Base-by-base conservation (phyloP, 2,797 vertebrate genomes). In the Arremon aurantiirostris region DNA sequence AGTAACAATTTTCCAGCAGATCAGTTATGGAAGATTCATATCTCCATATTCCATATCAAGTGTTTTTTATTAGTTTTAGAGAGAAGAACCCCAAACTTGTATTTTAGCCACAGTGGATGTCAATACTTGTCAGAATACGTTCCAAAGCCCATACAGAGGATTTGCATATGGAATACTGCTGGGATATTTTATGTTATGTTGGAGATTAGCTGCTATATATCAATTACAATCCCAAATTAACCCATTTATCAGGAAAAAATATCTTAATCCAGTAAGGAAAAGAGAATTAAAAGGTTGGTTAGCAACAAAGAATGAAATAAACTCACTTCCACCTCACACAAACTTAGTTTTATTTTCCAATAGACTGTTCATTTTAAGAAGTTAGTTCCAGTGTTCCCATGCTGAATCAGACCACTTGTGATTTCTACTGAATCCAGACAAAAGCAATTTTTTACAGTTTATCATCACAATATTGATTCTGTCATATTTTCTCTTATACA, bases 391-490 rank as follows among this genome's bases (percentile, higher is more conserved):
- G 28, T 35, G 53, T 53, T 95, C 72, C 42, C 56, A 37, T 61
- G 72, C 44, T 94, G 63, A 89, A 88, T 76, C 55, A 85, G 42
- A 69, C 75, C 69, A 77, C 82, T 84, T 90, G n/a, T 86, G 85
- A 63, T 92, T 96, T 96, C 76, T 77, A 42, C 70, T 63, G 49
- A 91, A 90, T 65, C 46, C 46, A 93, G 85, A 86, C 82, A 86
- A 94, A 96, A 94, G 85, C 72, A 96, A 86, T 96, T 95, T 96
- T 94, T 96, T 89, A 80, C 56, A 83, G 81, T 93, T 95, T 95
- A 96, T 94, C 95, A 96, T 94, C 95, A 88, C 79, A 92, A 89
- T 96, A 97, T 96, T 95, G 96, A 97, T 97, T 96, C 89, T 49
- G 5, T 96, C 92, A 71, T 77, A 70, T 87, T 94, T 95, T 93